Percentiles rank a stretch among this genome's conserved stretches.
These are phyloP conservation scores for Trachops cirrhosus DNA, from an alignment of 2,797 vertebrate species.

Conservation along the genomic window DNA sequence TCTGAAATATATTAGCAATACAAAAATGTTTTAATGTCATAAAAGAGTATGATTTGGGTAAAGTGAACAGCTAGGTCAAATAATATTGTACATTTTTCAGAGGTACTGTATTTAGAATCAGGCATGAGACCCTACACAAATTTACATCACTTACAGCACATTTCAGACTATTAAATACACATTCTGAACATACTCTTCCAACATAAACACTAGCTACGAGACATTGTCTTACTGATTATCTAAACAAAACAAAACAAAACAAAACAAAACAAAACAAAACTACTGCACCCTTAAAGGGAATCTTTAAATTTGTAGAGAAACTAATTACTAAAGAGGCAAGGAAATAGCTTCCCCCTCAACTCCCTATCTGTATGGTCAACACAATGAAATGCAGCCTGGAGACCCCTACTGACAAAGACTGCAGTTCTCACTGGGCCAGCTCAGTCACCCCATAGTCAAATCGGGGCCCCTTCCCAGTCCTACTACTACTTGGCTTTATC, in stretches of 20 bases:
- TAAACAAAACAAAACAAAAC: no score
- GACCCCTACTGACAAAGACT: background rate
- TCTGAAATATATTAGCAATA: background rate
- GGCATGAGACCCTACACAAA: slow-evolving; percentile 10
- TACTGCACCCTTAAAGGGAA: background rate
- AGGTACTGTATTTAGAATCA: background rate
- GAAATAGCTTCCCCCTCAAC: background rate
- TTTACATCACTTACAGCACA: background rate
- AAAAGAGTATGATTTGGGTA: background rate
- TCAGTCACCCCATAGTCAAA: background rate
- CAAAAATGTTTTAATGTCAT: background rate
- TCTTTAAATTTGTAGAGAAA: background rate
- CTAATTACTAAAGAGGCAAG: background rate
- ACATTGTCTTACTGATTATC: background rate
- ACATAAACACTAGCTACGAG: background rate
- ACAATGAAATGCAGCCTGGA: background rate
- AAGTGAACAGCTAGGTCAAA: background rate
- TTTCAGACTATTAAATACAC: background rate
- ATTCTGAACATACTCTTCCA: background rate
- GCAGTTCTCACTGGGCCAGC: background rate
- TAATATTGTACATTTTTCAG: slow-evolving; percentile 19
- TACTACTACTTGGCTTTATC: background rate
- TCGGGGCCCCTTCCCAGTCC: background rate
- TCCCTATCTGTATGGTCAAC: background rate
- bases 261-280: background rate